Conservation (phyloP, 2,888 invertebrate species). For the Octodonta nipae region DNA sequence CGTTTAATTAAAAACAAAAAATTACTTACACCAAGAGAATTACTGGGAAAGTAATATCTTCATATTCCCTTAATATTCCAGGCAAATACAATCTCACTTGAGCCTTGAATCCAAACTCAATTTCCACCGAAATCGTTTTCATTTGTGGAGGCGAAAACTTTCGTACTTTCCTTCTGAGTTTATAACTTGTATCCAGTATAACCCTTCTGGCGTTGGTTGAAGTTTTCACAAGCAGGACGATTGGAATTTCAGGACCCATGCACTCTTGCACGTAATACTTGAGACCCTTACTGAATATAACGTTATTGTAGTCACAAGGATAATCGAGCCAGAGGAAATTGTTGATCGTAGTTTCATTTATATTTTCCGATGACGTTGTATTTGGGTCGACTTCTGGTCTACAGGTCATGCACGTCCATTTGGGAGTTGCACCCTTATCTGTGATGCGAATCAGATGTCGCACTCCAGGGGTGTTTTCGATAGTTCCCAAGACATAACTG, state of each 20-base stretch:
- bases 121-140: constrained; percentile 50
- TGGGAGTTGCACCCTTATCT: constrained; percentile 32
- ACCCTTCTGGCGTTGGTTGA: constrained; percentile 45
- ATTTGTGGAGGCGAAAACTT: constrained; percentile 62
- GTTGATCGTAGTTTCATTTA: constrained; percentile 29
- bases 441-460: constrained; percentile 68
- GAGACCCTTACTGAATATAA: constrained; percentile 45
- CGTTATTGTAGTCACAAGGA: constrained; percentile 44
- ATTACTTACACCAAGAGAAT: constrained; percentile 68
- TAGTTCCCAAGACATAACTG: constrained; percentile 73
- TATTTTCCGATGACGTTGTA: constrained; percentile 19
- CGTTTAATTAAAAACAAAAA: not conserved
- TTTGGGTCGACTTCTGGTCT: constrained; percentile 32
- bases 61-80: constrained; percentile 69
- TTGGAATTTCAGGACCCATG: constrained; percentile 61
- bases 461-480: constrained; percentile 62
- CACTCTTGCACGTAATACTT: constrained; percentile 60
- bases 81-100: constrained; percentile 70
- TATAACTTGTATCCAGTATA: constrained; percentile 55
- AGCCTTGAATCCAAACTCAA: constrained; percentile 53
- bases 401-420: constrained; percentile 49
- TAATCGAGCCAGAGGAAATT: constrained; percentile 30
- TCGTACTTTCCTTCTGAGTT: constrained; percentile 47
- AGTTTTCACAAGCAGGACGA: constrained; percentile 49
- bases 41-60: constrained; percentile 67